Conservation (phyloP, 2,113 vertebrate genomes). For the Prunella fulvescens region DNA sequence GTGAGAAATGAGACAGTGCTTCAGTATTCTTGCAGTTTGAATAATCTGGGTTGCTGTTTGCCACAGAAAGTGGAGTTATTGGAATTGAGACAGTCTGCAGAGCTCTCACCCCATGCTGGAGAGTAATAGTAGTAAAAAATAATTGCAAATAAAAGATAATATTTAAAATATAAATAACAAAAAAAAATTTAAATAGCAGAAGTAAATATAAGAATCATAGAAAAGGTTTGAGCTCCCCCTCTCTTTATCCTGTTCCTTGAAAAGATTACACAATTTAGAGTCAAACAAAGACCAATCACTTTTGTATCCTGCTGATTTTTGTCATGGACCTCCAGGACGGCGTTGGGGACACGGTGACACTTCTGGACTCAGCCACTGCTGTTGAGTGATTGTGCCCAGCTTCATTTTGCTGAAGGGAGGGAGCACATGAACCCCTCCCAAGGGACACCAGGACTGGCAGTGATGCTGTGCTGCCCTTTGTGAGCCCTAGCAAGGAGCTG, state of each 20-base stretch:
- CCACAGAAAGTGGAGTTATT: background rate
- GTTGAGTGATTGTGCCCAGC: background rate
- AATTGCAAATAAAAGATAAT: background rate
- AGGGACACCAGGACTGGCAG: background rate
- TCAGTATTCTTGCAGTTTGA: background rate
- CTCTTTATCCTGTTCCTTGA: background rate
- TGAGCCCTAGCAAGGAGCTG: background rate
- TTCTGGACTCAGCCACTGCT: background rate
- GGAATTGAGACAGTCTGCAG: background rate
- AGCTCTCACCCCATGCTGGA: background rate
- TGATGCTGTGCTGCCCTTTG: background rate
- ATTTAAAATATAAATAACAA: background rate
- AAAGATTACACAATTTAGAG: background rate
- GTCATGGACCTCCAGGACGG: background rate
- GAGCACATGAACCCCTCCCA: background rate
- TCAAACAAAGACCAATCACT: background rate
- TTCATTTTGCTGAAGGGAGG: background rate
- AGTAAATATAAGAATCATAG: background rate
- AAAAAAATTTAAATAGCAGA: background rate
- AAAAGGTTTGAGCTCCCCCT: background rate
- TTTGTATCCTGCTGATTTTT: background rate
- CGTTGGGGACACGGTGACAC: accelerated
- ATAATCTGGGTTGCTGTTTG: background rate
- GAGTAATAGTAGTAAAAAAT: background rate
- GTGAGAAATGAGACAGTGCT: background rate